A percentile compares a stretch with the other conserved stretches of the same genome.
Evolutionary conservation across 2,888 invertebrate genomes (phyloP).

Genomic region (Alloscopus bannaensis): DNA sequence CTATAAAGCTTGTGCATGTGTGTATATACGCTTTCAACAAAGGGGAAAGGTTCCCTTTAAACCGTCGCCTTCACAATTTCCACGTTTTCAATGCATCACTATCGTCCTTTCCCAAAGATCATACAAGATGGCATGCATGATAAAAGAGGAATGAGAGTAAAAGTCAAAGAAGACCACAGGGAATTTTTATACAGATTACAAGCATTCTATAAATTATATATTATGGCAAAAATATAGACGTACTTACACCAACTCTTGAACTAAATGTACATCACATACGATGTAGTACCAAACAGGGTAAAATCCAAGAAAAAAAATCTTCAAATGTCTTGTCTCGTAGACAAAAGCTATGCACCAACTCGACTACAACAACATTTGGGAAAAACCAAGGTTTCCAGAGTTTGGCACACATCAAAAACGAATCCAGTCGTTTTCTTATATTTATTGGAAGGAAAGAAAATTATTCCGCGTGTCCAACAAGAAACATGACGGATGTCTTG

Average conservation of each 20-base stretch:
- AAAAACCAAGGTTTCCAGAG: no score
- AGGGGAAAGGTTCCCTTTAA: no score
- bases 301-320: constrained; percentile 46
- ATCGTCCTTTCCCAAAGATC: constrained; percentile 23
- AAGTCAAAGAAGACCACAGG: constrained; percentile 29
- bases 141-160: constrained; percentile 39
- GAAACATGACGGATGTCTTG: constrained; percentile 37
- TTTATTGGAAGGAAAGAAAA: no score
- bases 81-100: constrained; percentile 2
- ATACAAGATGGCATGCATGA: constrained; percentile 34
- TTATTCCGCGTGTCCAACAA: constrained; percentile 32
- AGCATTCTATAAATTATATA: background rate
- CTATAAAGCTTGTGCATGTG: no score
- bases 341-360: no score
- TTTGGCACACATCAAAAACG: constrained; percentile 56
- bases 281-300: constrained; percentile 29
- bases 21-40: no score
- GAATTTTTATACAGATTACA: constrained; percentile 33
- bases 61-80: no score
- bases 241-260: constrained; percentile 4
- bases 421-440: no score
- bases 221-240: no score
- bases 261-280: constrained; percentile 19
- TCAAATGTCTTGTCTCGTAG: constrained; percentile 50
- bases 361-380: no score